phyloP scores from a whole-genome alignment of 2,888 invertebrate genomes.

The Ecdyonurus torrentis region DNA sequence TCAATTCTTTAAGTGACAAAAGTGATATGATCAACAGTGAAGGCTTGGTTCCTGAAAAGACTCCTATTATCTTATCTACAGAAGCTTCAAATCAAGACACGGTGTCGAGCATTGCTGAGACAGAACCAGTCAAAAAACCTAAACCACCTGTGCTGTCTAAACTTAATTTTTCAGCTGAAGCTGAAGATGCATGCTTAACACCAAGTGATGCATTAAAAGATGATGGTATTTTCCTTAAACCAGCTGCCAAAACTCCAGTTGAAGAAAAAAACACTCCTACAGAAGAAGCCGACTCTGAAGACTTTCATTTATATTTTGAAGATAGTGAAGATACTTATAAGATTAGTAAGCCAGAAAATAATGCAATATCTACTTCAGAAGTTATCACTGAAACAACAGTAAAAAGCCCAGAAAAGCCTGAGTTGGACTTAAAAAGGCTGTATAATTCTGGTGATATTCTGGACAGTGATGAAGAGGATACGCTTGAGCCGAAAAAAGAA shows the following conservation, averaged over 20 bases:
- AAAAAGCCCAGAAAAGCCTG: slow-evolving; percentile 10
- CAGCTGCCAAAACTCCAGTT: neutral
- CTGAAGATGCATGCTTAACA: slow-evolving; percentile 3
- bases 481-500: slow-evolving; percentile 17
- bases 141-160: neutral
- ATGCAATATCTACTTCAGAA: too few species aligned
- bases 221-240: neutral
- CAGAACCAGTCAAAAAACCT: neutral
- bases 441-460: neutral
- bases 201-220: neutral
- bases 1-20: too few species aligned
- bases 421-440: slow-evolving; percentile 11
- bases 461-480: slow-evolving; percentile 6
- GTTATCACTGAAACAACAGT: too few species aligned
- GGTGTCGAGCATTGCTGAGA: neutral
- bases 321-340: neutral
- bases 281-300: slow-evolving; percentile 8
- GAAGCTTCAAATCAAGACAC: neutral
- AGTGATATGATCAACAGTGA: too few species aligned
- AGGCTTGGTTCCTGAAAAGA: neutral
- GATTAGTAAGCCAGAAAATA: neutral
- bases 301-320: slow-evolving; percentile 4
- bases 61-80: neutral
- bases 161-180: slow-evolving; percentile 4
- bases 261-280: too few species aligned